phyloP scores from a whole-genome alignment of 2,113 vertebrate genomes.

The Theristicus caerulescens region DNA sequence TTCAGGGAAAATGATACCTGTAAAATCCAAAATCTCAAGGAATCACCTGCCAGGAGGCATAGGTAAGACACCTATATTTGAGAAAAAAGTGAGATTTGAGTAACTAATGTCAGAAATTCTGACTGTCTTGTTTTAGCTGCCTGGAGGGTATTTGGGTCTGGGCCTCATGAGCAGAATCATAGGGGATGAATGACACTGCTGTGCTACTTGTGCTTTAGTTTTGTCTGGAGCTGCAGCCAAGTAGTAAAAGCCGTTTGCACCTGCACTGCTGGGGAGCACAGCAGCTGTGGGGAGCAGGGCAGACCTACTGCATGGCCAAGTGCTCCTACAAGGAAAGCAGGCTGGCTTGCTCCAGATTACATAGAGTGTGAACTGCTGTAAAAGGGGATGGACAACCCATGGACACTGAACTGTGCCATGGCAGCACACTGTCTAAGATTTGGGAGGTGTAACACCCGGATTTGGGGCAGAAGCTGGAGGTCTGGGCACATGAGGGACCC shows the following conservation, averaged over 20 bases:
- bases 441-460: neutral
- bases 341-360: neutral
- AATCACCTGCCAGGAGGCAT: neutral
- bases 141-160: neutral
- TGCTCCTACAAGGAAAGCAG: neutral
- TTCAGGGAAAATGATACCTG: neutral
- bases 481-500: rapidly evolving
- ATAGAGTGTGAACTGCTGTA: neutral
- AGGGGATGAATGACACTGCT: neutral
- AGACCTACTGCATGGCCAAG: neutral
- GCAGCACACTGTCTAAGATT: neutral
- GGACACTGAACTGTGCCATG: neutral
- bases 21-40: neutral
- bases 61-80: neutral
- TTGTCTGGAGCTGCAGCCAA: neutral
- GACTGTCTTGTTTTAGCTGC: neutral
- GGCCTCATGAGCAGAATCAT: neutral
- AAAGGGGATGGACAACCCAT: neutral
- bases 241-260: rapidly evolving
- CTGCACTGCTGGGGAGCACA: rapidly evolving
- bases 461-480: rapidly evolving
- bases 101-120: neutral
- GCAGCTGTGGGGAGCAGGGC: neutral
- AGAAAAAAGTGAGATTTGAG: neutral
- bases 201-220: neutral